Evolutionary conservation across 2,113 vertebrate species (phyloP).

Genomic region (Hippocampus zosterae): DNA sequence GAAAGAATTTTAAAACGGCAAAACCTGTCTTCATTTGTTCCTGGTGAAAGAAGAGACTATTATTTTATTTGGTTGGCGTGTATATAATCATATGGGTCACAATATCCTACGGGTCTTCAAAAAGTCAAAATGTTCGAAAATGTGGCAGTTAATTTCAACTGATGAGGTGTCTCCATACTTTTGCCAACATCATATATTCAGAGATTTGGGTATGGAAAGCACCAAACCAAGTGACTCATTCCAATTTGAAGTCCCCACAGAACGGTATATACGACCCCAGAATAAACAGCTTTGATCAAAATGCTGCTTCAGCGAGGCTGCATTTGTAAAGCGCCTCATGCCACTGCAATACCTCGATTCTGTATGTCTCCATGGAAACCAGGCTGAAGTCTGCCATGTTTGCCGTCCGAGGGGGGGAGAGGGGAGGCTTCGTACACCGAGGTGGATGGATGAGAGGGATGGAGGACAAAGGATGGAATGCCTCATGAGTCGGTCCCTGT

Average conservation of each 20-base stretch:
- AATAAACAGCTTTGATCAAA: conserved; percentile 19
- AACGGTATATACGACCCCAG: not conserved
- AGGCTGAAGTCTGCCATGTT: conserved; percentile 9
- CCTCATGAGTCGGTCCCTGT: conserved; percentile 10
- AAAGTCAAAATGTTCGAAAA: no score
- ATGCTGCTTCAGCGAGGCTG: not conserved
- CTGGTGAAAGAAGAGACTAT: no score
- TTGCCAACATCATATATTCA: no score
- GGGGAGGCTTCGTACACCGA: conserved; percentile 20
- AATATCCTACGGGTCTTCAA: no score
- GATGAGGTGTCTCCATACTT: no score
- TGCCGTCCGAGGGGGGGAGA: conserved; percentile 18
- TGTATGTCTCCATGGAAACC: conserved; percentile 19
- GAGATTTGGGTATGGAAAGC: not conserved
- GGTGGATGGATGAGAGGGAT: conserved; percentile 7
- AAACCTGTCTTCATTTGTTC: no score
- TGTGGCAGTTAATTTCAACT: no score
- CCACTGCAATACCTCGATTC: conserved; percentile 17
- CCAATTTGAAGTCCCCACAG: not conserved
- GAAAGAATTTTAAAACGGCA: no score
- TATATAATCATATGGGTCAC: no score
- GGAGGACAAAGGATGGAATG: conserved; percentile 57
- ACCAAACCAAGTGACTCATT: not conserved
- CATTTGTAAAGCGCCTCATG: not conserved
- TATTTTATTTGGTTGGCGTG: no score